Evolutionary conservation across 2,888 invertebrate genomes (phyloP), one percentile per base, ranked within the genome.

Genomic region (Lordiphosa andalusiaca): DNA sequence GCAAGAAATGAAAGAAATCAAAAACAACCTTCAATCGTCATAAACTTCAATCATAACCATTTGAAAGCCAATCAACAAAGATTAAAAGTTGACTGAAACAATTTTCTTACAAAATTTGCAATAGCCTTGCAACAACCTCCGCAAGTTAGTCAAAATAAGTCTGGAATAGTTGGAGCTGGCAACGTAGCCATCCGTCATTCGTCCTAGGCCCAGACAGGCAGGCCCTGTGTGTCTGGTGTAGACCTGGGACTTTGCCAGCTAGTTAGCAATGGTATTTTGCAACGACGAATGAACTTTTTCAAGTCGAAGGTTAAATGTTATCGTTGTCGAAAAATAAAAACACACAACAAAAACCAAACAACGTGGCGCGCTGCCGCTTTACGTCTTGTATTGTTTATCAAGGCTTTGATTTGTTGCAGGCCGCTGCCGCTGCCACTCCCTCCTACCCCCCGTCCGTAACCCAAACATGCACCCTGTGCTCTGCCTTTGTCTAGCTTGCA

Each of bases 281-380:
- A 50, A 44, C 48, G 48, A 44, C 55, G 19, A 57, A 47, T 41
- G 48, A 44, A 51, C 47, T 62, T 65, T 53, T 66, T 62, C 83
- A 84, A 82, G 80, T 85, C 83, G 85, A 82, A 82, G 82, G 82
- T 85, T 84, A 69, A 51, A 84, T 82, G 69, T 65, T 69, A 82
- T 84, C 66, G 75, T 51, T 57, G 49, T 41, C 68, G 48, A 47
- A 57, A 47, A 52, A 44, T 54, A 57, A 53, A 57, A 25, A 25
- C 7, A 25, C 2, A 57, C 47, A 40, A 42, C 55, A 55, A 49
- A 48, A 55, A 13, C 39, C 55, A 53, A 56, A 30, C 21, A 41
- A 52, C 39, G 25, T 53, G 40, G 37, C 38, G n/a, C 39, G n/a
- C 39, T 54, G 19, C 21, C 21, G 41, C 40, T 41, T 47, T 30